phyloP scores from a whole-genome alignment of 2,888 invertebrate species.

The Oegoconia quadripuncta region DNA sequence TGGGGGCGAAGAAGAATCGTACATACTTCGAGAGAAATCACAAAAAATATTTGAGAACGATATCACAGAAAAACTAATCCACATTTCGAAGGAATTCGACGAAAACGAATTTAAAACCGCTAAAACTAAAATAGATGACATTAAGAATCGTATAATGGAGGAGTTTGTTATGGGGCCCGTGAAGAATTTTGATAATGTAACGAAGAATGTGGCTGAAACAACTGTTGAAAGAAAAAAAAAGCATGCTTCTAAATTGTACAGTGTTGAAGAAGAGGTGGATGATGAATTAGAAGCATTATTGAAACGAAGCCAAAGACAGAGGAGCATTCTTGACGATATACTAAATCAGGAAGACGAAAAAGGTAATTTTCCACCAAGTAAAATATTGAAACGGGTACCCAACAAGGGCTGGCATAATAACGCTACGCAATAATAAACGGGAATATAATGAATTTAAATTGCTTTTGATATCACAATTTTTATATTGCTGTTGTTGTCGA shows the following conservation, averaged over 20 bases:
- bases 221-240: slow-evolving; percentile 59
- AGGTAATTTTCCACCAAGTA: slow-evolving; percentile 69
- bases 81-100: slow-evolving; percentile 69
- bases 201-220: slow-evolving; percentile 61
- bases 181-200: slow-evolving; percentile 55
- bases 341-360: slow-evolving; percentile 80
- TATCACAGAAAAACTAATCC: slow-evolving; percentile 67
- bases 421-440: slow-evolving; percentile 59
- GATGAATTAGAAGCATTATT: slow-evolving; percentile 82
- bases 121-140: slow-evolving; percentile 53
- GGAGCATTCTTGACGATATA: slow-evolving; percentile 85
- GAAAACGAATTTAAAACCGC: slow-evolving; percentile 53
- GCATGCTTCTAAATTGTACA: slow-evolving; percentile 43
- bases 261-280: slow-evolving; percentile 75
- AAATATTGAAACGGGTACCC: slow-evolving; percentile 41
- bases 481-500: slow-evolving; percentile 42
- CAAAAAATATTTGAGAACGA: slow-evolving; percentile 69
- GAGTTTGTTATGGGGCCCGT: slow-evolving; percentile 61
- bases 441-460: slow-evolving; percentile 41
- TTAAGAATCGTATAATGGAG: slow-evolving; percentile 66
- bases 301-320: slow-evolving; percentile 82
- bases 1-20: slow-evolving; percentile 63
- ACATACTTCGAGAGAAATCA: slow-evolving; percentile 60
- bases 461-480: slow-evolving; percentile 39
- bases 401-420: slow-evolving; percentile 59